Evolutionary conservation across 2,888 invertebrate species (phyloP), one percentile per base, ranked within the genome.

Genomic region (Crioceris asparagi): DNA sequence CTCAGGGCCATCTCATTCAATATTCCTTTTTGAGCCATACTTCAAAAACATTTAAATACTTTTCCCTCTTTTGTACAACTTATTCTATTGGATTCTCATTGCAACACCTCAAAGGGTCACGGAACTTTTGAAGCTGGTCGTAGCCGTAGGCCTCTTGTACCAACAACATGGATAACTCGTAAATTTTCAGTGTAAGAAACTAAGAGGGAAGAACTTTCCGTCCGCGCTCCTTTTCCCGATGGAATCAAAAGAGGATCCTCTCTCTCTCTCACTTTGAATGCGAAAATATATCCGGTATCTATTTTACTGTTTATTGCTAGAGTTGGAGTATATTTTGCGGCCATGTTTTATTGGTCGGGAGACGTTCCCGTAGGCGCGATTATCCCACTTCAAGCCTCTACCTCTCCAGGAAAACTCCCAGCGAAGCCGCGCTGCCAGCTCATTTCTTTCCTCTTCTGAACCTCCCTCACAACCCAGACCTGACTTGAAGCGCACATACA

Each of bases 301-400:
- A 55, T 56, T 57, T 55, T 55, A 53, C 55, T 56, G 55, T 7
- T 7, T 51, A 49, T 55, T 50, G 47, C 46, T 50, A 50, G 10
- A 48, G 51, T 52, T 45, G 35, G 52, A 50, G 55, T 56, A 56
- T 57, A 59, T 59, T 58, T 57, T 52, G 55, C 56, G 55, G 53
- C 51, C 52, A 55, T 56, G 57, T 59, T 61, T 61, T 61, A 61
- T 60, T 57, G 59, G 57, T 47, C 43, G 44, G 46, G 47, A 41
- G 47, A 44, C n/a, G n/a, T n/a, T 59, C 61, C 56, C 60, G 46
- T 41, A 55, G 59, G 61, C 55, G 48, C 54, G 52, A 59, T 61
- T 60, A 59, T 48, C 56, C 52, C 43, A 43, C 39, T 38, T 42
- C 39, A 45, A 41, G 42, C 45, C 44, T 41, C n/a, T n/a, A n/a